These are phyloP conservation scores for Apteryx mantelli DNA, from an alignment of 2,113 vertebrate genomes.

Conservation along the genomic window DNA sequence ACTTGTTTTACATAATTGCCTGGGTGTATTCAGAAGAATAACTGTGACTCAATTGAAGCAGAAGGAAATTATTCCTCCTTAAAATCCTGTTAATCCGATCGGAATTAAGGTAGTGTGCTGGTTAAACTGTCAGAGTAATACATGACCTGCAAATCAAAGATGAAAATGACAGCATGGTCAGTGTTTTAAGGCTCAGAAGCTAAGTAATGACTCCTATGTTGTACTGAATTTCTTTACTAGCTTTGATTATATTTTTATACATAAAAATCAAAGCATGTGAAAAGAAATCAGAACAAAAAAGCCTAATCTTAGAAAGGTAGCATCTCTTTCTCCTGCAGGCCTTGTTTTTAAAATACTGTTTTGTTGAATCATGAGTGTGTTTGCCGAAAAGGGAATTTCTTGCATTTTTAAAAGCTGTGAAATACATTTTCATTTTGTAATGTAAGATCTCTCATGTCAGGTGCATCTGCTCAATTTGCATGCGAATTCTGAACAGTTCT, in stretches of 20 bases:
- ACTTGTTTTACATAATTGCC: slow-evolving; percentile 19
- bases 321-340: neutral
- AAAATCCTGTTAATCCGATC: slow-evolving; percentile 23
- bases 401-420: slow-evolving; percentile 63
- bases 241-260: neutral
- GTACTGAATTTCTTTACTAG: neutral
- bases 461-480: slow-evolving; percentile 76
- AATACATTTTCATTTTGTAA: slow-evolving; percentile 66
- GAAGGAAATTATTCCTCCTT: slow-evolving; percentile 23
- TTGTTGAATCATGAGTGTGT: neutral
- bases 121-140: neutral
- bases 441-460: slow-evolving; percentile 67
- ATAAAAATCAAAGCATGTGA: slow-evolving; percentile 3
- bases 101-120: neutral
- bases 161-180: neutral
- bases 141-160: slow-evolving; percentile 15
- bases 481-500: slow-evolving; percentile 79
- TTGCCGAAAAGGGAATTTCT: slow-evolving; percentile 47
- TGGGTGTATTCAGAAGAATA: slow-evolving; percentile 12
- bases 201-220: neutral
- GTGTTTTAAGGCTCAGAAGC: neutral
- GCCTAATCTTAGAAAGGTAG: neutral
- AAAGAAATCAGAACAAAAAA: neutral
- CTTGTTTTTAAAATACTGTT: slow-evolving; percentile 2
- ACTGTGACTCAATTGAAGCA: neutral